Evolutionary conservation across 92 coral and sea anemone genomes (phyloP).

Genomic region (Palythoa grandis): DNA sequence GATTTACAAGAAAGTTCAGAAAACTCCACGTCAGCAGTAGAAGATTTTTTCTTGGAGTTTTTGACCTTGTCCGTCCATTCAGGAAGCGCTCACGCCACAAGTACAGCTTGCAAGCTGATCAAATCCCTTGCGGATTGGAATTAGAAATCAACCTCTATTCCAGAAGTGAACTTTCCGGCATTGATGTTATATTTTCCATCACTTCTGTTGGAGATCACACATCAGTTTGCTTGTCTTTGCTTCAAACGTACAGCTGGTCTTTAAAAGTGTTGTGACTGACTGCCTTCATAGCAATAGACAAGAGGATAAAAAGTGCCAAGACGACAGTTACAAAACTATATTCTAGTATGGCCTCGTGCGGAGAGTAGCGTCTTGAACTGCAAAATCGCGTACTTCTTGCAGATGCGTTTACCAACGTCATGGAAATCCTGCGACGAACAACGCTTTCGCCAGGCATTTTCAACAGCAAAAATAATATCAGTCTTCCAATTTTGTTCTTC

Average conservation of each 20-base stretch:
- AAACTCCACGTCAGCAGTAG: too few species aligned
- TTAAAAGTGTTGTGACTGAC: background rate
- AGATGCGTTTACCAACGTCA: background rate
- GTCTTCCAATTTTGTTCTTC: background rate
- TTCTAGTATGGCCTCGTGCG: conserved; percentile 23
- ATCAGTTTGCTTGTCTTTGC: background rate
- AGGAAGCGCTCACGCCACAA: background rate
- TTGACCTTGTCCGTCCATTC: too few species aligned
- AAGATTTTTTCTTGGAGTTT: too few species aligned
- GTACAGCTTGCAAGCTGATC: background rate
- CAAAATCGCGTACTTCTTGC: conserved; percentile 26
- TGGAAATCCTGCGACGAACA: background rate
- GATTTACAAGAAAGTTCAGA: too few species aligned
- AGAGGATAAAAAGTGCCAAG: background rate
- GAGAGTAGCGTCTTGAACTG: conserved; percentile 9
- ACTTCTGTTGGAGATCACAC: background rate
- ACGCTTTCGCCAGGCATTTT: conserved; percentile 1
- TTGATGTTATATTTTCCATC: background rate
- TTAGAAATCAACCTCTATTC: background rate
- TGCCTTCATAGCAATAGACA: conserved; percentile 31
- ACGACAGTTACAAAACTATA: conserved; percentile 27
- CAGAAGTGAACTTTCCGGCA: background rate
- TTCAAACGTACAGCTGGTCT: background rate
- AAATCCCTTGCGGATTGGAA: background rate
- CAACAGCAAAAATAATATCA: background rate